phyloP scores from a whole-genome alignment of 2,888 invertebrate genomes.

The Biston stratarius region DNA sequence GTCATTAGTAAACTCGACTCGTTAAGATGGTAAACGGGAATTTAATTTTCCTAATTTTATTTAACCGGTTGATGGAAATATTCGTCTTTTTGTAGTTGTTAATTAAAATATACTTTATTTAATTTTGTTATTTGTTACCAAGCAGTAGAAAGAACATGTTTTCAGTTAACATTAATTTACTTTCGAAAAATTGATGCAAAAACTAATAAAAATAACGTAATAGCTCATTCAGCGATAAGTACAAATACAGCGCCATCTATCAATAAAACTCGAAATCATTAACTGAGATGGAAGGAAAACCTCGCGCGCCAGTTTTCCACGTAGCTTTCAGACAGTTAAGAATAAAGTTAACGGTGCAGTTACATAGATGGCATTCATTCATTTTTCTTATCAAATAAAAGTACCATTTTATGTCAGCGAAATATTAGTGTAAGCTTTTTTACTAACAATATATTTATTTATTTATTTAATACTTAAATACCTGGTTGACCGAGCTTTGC shows the following conservation, averaged over 20 bases:
- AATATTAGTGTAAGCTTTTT: too few species aligned
- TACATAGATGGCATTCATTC: constrained; percentile 33
- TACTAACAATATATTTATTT: too few species aligned
- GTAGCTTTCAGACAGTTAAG: not conserved
- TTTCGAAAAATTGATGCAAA: too few species aligned
- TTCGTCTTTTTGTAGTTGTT: not conserved
- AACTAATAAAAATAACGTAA: not conserved
- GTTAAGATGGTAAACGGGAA: constrained; percentile 50
- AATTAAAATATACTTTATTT: too few species aligned
- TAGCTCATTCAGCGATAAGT: not conserved
- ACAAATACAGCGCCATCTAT: constrained; percentile 38
- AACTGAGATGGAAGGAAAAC: not conserved
- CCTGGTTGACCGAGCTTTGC: too few species aligned
- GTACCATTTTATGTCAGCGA: too few species aligned
- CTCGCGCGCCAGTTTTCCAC: not conserved
- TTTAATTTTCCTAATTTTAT: constrained; percentile 24
- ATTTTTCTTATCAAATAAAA: too few species aligned
- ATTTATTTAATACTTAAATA: too few species aligned
- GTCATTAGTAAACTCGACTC: constrained; percentile 50
- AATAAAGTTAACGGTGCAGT: constrained; percentile 2
- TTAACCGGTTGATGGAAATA: not conserved
- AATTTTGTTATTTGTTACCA: too few species aligned
- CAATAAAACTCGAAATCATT: constrained; percentile 5
- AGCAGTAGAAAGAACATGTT: too few species aligned
- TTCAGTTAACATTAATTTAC: too few species aligned